Evolutionary conservation across 2,797 vertebrate genomes (phyloP).

Genomic region (Anas georgica): DNA sequence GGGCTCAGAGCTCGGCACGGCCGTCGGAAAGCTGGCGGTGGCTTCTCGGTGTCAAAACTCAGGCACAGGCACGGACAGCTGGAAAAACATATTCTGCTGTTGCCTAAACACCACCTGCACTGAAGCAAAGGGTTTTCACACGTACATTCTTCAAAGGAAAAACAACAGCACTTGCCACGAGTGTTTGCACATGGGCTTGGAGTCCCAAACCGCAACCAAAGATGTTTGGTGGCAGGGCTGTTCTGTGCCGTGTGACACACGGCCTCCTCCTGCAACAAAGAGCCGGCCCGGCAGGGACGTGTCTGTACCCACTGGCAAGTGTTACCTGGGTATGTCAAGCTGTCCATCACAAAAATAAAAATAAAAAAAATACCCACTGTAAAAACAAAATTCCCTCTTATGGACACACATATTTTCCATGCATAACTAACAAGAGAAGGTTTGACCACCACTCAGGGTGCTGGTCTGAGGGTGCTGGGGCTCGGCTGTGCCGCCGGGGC

Average conservation of each 20-base stretch:
- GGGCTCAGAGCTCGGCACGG: background rate
- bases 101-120: slow-evolving; percentile 35
- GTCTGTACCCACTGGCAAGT: background rate
- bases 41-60: background rate
- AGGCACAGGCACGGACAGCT: background rate
- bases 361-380: background rate
- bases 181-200: background rate
- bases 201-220: background rate
- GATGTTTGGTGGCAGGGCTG: background rate
- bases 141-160: background rate
- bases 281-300: rapidly evolving
- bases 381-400: background rate
- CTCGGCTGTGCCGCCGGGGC: background rate
- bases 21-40: background rate
- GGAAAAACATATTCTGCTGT: slow-evolving; percentile 41
- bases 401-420: background rate
- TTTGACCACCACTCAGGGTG: no score
- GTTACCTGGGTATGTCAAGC: rapidly evolving
- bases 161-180: background rate
- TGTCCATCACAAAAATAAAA: background rate
- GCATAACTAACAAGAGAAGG: background rate
- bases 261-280: background rate
- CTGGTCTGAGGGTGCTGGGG: background rate
- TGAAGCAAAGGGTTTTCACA: background rate
- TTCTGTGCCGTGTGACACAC: background rate